A percentile compares a stretch with the other conserved stretches of the same genome.
Evolutionary conservation across 2,888 invertebrate genomes (phyloP).

Genomic region (Antheraea yamamai): DNA sequence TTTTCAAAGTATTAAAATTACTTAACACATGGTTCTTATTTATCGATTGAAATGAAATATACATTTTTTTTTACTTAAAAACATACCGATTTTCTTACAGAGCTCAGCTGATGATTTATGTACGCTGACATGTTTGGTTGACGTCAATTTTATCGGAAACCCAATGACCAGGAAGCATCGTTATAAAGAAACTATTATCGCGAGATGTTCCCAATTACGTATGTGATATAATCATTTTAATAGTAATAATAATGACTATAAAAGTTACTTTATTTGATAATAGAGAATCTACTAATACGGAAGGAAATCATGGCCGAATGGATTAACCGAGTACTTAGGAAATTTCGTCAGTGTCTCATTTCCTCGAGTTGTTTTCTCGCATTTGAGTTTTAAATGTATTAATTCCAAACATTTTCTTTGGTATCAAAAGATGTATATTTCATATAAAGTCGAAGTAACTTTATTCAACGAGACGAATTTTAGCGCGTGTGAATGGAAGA

Average conservation of each 20-base stretch:
- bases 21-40: too few species aligned
- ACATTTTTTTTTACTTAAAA: not conserved
- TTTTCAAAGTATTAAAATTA: too few species aligned
- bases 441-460: too few species aligned
- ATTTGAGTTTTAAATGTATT: too few species aligned
- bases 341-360: too few species aligned
- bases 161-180: conserved; percentile 84
- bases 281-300: not conserved
- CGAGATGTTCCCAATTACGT: conserved; percentile 83
- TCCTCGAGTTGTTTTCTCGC: too few species aligned
- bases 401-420: too few species aligned
- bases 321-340: too few species aligned
- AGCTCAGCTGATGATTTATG: conserved; percentile 79
- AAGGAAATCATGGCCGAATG: not conserved
- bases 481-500: too few species aligned
- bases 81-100: conserved; percentile 38
- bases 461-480: too few species aligned
- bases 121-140: conserved; percentile 78
- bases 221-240: conserved; percentile 37
- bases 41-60: too few species aligned
- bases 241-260: not conserved
- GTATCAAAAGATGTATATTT: too few species aligned
- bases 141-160: conserved; percentile 83
- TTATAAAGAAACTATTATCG: conserved; percentile 86
- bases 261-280: not conserved